Evolutionary conservation across 2,113 vertebrate species (phyloP), one percentile per base, ranked within the genome.

Genomic region (Nannobrachium achirus): DNA sequence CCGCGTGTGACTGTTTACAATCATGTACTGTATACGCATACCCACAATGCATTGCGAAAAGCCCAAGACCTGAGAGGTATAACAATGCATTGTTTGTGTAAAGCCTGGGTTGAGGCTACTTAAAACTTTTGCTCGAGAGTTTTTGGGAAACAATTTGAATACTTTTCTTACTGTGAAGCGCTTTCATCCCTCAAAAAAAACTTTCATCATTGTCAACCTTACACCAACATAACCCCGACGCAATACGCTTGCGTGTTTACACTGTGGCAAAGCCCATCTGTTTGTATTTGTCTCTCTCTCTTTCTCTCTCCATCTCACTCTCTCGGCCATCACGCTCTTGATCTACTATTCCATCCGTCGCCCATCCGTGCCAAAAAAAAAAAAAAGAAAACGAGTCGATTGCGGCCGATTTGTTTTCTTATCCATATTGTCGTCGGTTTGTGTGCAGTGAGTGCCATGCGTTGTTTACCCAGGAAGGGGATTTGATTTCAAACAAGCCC

Each of bases 391-490:
- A 83, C 48, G 51, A 76, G 56, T 46, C n/a, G 0, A 63, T 65
- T 10, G 6, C 2, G 16, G 11, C 46, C 25, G 20, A 59, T 84
- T 73, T 66, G 18, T 42, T 58, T 41, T 53, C 38, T 45, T 18
- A 53, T 41, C 73, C 40, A 25, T 56, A 52, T 48, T 52, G 50
- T 66, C 48, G 62, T 75, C 63, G 25, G 25, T 25, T 25, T 25
- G 56, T 33, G 51, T 25, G 45, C 18, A 58, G 52, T 19, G n/a
- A 25, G 25, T 66, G 39, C 45, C 11, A 41, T 0, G 9, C 5
- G 13, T 58, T 67, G 51, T 82, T 80, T 67, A 78, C 68, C 11
- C 52, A 38, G 55, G 65, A 79, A n/a, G 79, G 68, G 69, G 40
- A 77, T 79, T 85, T 55, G 45, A 72, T 70, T 67, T 70, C 63